These are phyloP conservation scores for Bembecia ichneumoniformis DNA, from an alignment of 2,888 invertebrate species.

Conservation along the genomic window DNA sequence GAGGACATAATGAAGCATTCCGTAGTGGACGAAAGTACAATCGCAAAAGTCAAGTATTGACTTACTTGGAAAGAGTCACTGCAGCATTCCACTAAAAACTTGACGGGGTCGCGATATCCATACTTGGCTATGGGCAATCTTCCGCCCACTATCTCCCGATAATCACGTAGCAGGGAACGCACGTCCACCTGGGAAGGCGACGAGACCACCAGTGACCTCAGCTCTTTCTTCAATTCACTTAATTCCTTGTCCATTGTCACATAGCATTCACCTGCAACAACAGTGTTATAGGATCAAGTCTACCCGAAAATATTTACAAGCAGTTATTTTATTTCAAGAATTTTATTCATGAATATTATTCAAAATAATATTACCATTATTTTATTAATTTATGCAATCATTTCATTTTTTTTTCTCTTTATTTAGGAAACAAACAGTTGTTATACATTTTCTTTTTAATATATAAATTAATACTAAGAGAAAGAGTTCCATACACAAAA, in stretches of 20 bases:
- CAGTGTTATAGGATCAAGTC: no score
- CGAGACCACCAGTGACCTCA: slow-evolving; percentile 56
- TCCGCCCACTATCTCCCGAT: slow-evolving; percentile 41
- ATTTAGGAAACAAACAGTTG: no score
- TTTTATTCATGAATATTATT: no score
- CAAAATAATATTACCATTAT: no score
- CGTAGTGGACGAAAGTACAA: no score
- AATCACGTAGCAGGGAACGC: slow-evolving; percentile 41
- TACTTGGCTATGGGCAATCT: slow-evolving; percentile 33
- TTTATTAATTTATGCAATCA: no score
- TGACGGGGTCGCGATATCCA: slow-evolving; percentile 38
- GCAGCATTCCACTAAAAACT: slow-evolving; percentile 44
- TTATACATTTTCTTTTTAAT: no score
- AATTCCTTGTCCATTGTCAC: slow-evolving; percentile 40
- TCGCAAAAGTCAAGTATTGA: not conserved
- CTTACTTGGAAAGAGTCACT: slow-evolving; percentile 51
- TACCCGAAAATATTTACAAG: no score
- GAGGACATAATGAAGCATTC: not conserved
- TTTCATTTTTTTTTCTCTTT: no score
- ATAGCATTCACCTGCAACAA: not conserved
- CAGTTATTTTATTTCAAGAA: no score
- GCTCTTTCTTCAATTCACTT: slow-evolving; percentile 34
- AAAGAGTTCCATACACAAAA: no score
- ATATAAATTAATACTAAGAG: no score
- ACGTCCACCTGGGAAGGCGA: slow-evolving; percentile 45